phyloP scores from a whole-genome alignment of 2,888 invertebrate genomes.

The Craniophora ligustri region DNA sequence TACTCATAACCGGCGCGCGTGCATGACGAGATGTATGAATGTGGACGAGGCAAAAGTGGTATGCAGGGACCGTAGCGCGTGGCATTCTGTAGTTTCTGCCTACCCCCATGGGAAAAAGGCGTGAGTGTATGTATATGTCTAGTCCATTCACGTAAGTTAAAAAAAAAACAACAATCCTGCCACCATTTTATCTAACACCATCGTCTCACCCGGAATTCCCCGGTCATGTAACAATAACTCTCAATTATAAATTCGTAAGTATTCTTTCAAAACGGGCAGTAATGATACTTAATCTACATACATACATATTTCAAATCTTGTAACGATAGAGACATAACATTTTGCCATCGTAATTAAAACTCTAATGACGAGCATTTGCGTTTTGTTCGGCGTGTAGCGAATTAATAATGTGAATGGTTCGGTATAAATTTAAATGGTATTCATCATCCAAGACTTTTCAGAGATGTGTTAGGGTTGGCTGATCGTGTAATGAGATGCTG shows the following conservation, averaged over 20 bases:
- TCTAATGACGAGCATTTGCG: conserved; percentile 35
- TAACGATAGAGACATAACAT: conserved; percentile 50
- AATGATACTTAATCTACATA: conserved; percentile 30
- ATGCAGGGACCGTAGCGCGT: too few relatives aligned
- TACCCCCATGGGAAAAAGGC: too few relatives aligned
- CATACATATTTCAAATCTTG: conserved; percentile 1
- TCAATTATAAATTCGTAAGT: conserved; percentile 45
- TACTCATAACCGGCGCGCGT: too few relatives aligned
- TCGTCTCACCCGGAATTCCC: conserved; percentile 56
- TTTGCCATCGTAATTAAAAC: conserved; percentile 30
- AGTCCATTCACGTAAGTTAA: too few relatives aligned
- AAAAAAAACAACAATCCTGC: conserved; percentile 10
- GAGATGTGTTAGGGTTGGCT: neutral
- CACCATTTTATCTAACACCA: conserved; percentile 4
- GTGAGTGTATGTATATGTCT: too few relatives aligned
- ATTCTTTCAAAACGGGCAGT: conserved; percentile 29
- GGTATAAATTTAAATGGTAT: neutral
- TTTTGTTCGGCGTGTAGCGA: conserved; percentile 12
- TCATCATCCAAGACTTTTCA: neutral
- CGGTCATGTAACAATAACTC: conserved; percentile 64
- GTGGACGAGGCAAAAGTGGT: too few relatives aligned
- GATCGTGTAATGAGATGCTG: too few relatives aligned
- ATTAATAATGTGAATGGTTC: conserved; percentile 14
- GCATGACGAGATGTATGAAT: too few relatives aligned
- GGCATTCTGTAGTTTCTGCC: too few relatives aligned